A percentile compares a stretch with the other conserved stretches of the same genome.
Evolutionary conservation across 2,113 vertebrate genomes (phyloP).

Genomic region (Aptenodytes forsteri): DNA sequence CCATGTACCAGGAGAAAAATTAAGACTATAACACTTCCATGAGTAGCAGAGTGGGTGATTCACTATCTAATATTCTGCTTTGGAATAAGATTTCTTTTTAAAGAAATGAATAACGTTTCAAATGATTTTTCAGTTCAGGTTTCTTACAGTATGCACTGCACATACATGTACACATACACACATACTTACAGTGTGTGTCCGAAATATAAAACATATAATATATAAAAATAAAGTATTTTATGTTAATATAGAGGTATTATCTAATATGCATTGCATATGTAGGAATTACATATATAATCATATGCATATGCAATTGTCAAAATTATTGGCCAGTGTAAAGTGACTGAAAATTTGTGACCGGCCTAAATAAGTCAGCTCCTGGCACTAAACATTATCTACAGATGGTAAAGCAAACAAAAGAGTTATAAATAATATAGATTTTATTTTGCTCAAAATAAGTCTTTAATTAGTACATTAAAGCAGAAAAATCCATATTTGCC

Average conservation of each 20-base stretch:
- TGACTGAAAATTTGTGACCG: not conserved
- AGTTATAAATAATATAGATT: not conserved
- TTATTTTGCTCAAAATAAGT: not conserved
- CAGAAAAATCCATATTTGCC: not conserved
- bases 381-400: not conserved
- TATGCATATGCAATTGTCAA: not conserved
- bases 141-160: not conserved
- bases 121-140: not conserved
- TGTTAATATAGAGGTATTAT: not conserved
- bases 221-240: not conserved
- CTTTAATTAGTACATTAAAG: not conserved
- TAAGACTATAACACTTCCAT: not conserved
- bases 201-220: not conserved
- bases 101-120: not conserved
- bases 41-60: not conserved
- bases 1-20: not conserved
- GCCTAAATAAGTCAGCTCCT: not conserved
- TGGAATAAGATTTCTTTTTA: not conserved
- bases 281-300: not conserved
- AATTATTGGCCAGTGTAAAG: not conserved
- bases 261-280: not conserved
- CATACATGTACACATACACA: accelerated
- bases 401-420: not conserved
- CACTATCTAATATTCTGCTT: not conserved
- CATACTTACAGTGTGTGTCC: not conserved